phyloP scores from a whole-genome alignment of 2,888 invertebrate genomes.

The Microctonus brassicae region DNA sequence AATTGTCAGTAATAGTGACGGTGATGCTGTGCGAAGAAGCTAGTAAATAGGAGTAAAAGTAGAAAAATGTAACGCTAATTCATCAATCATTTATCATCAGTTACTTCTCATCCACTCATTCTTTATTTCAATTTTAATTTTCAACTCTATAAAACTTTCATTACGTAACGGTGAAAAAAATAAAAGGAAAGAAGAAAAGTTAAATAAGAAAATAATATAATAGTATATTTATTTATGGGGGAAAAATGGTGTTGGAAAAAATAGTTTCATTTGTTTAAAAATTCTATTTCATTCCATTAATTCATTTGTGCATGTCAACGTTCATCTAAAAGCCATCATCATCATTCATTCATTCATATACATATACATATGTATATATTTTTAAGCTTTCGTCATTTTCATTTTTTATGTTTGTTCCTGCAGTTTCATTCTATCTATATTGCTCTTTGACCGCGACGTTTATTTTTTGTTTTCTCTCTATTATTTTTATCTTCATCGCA shows the following conservation, averaged over 20 bases:
- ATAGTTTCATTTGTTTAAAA: background rate
- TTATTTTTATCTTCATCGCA: background rate
- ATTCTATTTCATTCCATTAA: background rate
- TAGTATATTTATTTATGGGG: too few relatives aligned
- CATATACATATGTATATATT: background rate
- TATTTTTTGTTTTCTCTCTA: conserved; percentile 9
- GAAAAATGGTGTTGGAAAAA: background rate
- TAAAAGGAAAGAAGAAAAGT: background rate
- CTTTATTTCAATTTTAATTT: background rate
- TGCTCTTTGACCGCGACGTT: background rate
- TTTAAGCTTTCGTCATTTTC: conserved; percentile 18
- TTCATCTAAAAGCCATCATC: background rate
- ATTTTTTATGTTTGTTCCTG: conserved; percentile 32
- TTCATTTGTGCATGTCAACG: background rate
- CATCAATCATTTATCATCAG: conserved; percentile 28
- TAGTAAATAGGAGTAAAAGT: background rate
- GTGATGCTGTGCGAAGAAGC: background rate
- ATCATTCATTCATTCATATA: background rate
- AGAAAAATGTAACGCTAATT: background rate
- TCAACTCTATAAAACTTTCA: background rate
- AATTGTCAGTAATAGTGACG: conserved; percentile 5
- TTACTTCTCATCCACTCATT: background rate
- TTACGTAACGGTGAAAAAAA: background rate
- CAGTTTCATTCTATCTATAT: conserved; percentile 5
- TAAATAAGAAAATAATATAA: background rate